Base-by-base conservation (phyloP, 2,113 vertebrate genomes). In the Brachionichthys hirsutus region DNA sequence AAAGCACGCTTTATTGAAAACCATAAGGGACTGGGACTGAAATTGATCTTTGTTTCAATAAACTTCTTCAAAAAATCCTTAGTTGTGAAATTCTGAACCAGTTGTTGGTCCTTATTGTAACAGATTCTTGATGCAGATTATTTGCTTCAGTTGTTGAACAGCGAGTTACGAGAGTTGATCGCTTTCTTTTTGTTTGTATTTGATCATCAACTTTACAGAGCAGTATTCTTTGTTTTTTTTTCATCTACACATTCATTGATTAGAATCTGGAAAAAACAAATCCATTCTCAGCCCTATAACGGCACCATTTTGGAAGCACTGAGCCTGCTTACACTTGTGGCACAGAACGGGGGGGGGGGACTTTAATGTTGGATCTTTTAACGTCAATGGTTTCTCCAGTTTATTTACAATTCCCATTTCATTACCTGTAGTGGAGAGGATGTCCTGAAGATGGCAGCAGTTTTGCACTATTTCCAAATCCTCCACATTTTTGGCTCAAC, bases 11-110 rank as follows among this genome's bases (percentile, higher is more conserved):
- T 89, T 91, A 24, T 88, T 89, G 77, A 84, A 75, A 88, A 89
- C 73, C 71, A 86, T 82, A 89, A 90, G 86, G 89, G 87, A 91
- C 73, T 89, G 87, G 88, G 86, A 89, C 80, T 89, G 83, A 89
- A 84, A 85, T 84, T 87, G 80, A 89, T 88, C 78, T 89, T 92
- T 85, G 89, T 90, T 91, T 91, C 88, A 92, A 92, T 92, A 91
- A 92, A 92, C 87, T 78, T 89, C 74, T 91, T 87, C 76, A 34
- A 67, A n/a, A 88, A 90, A 89, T 66, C 70, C 63, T 82, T 54
- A 44, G 72, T 72, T 78, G 70, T 84, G 75, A 74, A 62, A 66
- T 79, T 78, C 57, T 67, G 54, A 71, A 67, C 36, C 18, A 0
- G 12, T 59, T 72, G 63, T 81, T 51, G 50, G 30, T 65, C 0